Evolutionary conservation across 2,888 invertebrate species (phyloP).

Genomic region (Adineta ricciae): DNA sequence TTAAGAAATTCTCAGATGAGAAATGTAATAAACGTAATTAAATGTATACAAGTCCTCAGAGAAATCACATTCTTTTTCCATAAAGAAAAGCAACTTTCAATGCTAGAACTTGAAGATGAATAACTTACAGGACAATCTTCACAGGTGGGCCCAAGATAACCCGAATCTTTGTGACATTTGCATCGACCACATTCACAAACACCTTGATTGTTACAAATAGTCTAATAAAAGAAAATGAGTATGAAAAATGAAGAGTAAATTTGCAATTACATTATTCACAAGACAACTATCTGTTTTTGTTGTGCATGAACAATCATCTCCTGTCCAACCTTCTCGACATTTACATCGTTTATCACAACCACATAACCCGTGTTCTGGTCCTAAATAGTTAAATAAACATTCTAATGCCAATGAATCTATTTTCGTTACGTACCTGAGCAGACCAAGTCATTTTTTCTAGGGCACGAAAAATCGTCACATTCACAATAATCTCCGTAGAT

Average conservation of each 20-base stretch:
- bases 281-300: constrained; percentile 67
- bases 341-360: constrained; percentile 51
- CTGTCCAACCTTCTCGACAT: constrained; percentile 65
- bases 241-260: neutral
- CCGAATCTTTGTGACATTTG: constrained; percentile 59
- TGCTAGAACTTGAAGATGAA: no score
- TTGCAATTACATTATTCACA: constrained; percentile 45
- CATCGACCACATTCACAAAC: constrained; percentile 82
- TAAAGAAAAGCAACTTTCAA: no score
- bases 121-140: constrained; percentile 76
- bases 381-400: neutral
- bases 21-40: neutral
- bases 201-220: constrained; percentile 53
- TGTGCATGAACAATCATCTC: constrained; percentile 72
- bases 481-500: constrained; percentile 66
- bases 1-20: neutral
- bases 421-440: constrained; percentile 50
- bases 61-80: neutral
- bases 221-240: neutral
- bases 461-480: constrained; percentile 90
- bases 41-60: neutral
- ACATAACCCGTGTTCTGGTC: constrained; percentile 46
- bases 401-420: no score
- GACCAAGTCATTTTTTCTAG: constrained; percentile 47
- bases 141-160: constrained; percentile 66